phyloP scores from a whole-genome alignment of 2,888 invertebrate species.

The Sinodicranocentrus sp. region DNA sequence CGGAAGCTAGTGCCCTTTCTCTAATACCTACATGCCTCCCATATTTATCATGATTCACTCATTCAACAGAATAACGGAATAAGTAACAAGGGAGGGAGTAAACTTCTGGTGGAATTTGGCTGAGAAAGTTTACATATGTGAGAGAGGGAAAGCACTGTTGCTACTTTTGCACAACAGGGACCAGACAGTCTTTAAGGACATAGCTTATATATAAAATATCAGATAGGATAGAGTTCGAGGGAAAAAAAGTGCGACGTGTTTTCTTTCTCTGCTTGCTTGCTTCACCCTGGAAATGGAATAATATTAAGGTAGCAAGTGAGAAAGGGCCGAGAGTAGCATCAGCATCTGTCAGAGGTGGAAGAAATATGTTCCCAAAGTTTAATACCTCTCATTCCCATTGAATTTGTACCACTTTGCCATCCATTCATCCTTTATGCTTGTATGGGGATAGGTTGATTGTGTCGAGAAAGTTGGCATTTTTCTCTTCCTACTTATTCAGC shows the following conservation, averaged over 20 bases:
- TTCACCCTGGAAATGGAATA: no score
- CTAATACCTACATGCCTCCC: no score
- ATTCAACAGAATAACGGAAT: neutral
- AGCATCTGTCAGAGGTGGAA: constrained; percentile 65
- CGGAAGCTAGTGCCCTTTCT: no score
- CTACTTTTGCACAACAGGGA: no score
- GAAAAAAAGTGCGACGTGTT: no score
- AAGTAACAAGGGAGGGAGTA: no score
- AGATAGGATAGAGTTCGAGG: no score
- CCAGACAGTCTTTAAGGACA: no score
- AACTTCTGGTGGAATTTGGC: no score
- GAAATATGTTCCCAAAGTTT: constrained; percentile 68
- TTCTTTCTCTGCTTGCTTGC: neutral
- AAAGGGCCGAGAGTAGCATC: constrained; percentile 42
- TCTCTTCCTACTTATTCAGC: neutral
- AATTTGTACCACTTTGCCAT: constrained; percentile 67
- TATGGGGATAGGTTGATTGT: neutral
- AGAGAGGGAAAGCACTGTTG: no score
- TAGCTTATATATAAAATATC: neutral
- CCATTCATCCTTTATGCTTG: constrained; percentile 52
- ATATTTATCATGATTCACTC: no score
- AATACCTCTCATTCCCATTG: constrained; percentile 65
- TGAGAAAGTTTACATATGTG: no score
- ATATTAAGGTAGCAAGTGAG: neutral
- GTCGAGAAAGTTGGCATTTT: neutral